phyloP scores from a whole-genome alignment of 2,797 vertebrate genomes.

The Eupleurogrammus muticus region DNA sequence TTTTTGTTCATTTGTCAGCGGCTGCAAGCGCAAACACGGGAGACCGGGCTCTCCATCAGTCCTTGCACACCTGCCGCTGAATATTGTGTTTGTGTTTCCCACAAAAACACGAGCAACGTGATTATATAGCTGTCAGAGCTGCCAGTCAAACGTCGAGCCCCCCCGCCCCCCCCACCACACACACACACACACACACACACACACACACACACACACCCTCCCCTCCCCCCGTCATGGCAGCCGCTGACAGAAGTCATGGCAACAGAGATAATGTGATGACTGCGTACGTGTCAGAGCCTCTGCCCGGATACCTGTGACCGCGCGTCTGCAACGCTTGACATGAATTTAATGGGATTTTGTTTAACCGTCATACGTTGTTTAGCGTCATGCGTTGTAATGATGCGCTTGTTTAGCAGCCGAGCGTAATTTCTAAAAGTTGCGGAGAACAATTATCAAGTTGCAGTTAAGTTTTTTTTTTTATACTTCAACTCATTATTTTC shows the following conservation, averaged over 20 bases:
- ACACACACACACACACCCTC: constrained; percentile 33
- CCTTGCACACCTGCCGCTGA: constrained; percentile 57
- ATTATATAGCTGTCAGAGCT: constrained; percentile 80
- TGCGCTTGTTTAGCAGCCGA: constrained; percentile 13
- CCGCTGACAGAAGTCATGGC: constrained; percentile 78
- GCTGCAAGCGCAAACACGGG: constrained; percentile 1
- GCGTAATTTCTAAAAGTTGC: not conserved
- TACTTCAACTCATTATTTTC: constrained; percentile 16
- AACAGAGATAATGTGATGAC: constrained; percentile 70
- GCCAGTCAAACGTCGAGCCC: constrained; percentile 68
- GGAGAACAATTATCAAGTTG: not conserved
- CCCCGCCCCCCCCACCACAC: constrained; percentile 37
- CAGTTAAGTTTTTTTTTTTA: not conserved
- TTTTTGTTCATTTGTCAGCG: constrained; percentile 47
- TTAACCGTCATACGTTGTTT: constrained; percentile 22
- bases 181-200: too few relatives aligned
- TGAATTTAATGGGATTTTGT: constrained; percentile 52
- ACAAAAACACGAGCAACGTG: constrained; percentile 48
- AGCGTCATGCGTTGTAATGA: too few relatives aligned
- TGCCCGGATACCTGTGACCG: constrained; percentile 54
- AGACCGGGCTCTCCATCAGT: constrained; percentile 35
- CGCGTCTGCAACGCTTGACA: constrained; percentile 32
- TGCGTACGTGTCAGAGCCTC: constrained; percentile 55
- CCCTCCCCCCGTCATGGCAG: constrained; percentile 29
- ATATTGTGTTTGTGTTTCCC: constrained; percentile 34